A percentile compares a stretch with the other conserved stretches of the same genome.
phyloP scores from a whole-genome alignment of 2,797 vertebrate genomes.

The Varecia variegata region DNA sequence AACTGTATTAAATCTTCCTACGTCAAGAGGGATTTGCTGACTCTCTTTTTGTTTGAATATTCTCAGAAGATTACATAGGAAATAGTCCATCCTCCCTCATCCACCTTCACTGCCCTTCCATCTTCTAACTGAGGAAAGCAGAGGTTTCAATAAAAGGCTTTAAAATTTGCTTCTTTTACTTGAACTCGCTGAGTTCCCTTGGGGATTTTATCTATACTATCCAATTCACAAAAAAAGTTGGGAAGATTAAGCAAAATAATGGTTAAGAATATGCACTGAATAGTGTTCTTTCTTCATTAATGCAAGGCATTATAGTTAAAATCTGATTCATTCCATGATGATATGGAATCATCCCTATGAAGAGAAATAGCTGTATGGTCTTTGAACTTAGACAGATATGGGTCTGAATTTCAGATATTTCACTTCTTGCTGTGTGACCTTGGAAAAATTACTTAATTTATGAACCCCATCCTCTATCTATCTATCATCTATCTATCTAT shows the following conservation, averaged over 20 bases:
- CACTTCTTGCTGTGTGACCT: background rate
- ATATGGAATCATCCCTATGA: background rate
- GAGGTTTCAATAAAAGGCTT: slow-evolving; percentile 13
- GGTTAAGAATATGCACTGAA: background rate
- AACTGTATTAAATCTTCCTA: background rate
- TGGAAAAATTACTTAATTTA: background rate
- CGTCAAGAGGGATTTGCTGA: background rate
- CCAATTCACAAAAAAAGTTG: background rate
- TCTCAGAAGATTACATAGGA: background rate
- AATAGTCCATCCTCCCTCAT: background rate
- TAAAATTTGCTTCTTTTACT: background rate
- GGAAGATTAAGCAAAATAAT: slow-evolving; percentile 7
- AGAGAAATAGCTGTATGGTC: background rate
- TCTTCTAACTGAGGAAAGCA: slow-evolving; percentile 18
- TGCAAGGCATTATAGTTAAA: background rate
- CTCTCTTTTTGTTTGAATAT: slow-evolving; percentile 10
- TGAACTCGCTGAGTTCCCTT: background rate
- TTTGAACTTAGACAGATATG: background rate
- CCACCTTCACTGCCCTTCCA: background rate
- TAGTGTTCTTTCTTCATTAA: background rate
- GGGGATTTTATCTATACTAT: background rate
- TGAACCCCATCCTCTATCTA: background rate
- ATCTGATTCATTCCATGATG: background rate
- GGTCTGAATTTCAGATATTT: background rate
- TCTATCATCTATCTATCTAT: background rate